These are phyloP conservation scores for Loripinus fragilis DNA, from an alignment of 2,888 invertebrate species.

Conservation along the genomic window DNA sequence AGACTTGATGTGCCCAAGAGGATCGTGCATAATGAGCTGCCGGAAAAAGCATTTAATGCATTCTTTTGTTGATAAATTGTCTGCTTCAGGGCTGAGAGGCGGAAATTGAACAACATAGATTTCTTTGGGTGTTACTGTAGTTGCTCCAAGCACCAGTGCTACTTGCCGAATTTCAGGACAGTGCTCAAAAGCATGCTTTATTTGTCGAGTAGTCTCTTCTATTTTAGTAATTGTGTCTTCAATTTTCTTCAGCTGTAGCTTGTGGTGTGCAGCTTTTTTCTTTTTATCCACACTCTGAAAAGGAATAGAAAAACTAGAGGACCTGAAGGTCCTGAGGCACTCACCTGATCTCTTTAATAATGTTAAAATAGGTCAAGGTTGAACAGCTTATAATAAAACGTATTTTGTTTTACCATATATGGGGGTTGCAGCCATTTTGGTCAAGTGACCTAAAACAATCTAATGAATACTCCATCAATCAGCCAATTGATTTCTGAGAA, in stretches of 20 bases:
- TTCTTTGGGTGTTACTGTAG: conserved; percentile 73
- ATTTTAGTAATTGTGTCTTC: conserved; percentile 55
- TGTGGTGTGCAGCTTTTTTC: conserved; percentile 24
- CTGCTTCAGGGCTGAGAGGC: conserved; percentile 60
- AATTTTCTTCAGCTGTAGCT: conserved; percentile 55
- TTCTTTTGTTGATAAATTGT: conserved; percentile 61
- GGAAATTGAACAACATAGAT: conserved; percentile 64
- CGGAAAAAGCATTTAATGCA: conserved; percentile 65
- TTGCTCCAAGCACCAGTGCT: conserved; percentile 68
- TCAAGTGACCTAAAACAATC: no score
- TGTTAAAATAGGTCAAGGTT: no score
- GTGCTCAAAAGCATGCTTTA: conserved; percentile 64
- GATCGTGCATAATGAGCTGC: conserved; percentile 69
- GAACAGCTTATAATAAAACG: no score
- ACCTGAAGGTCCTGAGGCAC: no score
- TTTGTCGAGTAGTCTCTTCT: conserved; percentile 58
- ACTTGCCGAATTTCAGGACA: conserved; percentile 71
- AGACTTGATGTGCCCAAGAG: conserved; percentile 62
- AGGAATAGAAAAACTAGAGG: no score
- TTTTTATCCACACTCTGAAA: conserved; percentile 25
- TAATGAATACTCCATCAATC: no score
- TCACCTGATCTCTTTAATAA: no score
- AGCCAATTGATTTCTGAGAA: no score
- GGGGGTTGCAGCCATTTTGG: no score
- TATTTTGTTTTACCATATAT: no score